phyloP scores from a whole-genome alignment of 2,797 vertebrate species.

The Psittacula echo region DNA sequence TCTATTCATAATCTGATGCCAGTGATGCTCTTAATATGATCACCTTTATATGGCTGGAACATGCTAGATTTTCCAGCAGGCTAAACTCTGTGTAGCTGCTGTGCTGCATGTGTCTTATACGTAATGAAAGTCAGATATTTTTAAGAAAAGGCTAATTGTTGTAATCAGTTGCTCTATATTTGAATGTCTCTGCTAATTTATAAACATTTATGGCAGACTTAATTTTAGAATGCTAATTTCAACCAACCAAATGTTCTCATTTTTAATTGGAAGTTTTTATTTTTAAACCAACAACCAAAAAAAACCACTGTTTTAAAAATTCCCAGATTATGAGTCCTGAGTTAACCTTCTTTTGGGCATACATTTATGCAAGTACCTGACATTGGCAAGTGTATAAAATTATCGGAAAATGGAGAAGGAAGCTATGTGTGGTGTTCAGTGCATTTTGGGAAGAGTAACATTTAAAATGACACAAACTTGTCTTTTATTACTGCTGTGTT shows the following conservation, averaged over 20 bases:
- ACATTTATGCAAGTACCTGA: neutral
- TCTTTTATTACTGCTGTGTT: conserved; percentile 73
- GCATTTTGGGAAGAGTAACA: conserved; percentile 52
- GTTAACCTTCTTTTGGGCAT: neutral
- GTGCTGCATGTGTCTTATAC: neutral
- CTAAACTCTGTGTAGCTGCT: neutral
- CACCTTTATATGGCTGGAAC: neutral
- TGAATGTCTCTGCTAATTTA: neutral
- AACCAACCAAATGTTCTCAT: neutral
- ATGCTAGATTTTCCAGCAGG: neutral
- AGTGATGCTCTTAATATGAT: neutral
- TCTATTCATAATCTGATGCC: neutral
- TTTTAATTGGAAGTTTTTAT: neutral
- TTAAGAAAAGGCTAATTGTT: neutral
- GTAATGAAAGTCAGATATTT: neutral
- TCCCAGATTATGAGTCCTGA: neutral
- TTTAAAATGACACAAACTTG: conserved; percentile 52
- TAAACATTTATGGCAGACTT: neutral
- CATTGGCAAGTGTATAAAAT: neutral
- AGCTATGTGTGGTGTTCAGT: neutral
- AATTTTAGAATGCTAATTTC: neutral
- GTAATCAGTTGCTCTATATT: neutral
- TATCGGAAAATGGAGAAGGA: neutral
- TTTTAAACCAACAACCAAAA: neutral
- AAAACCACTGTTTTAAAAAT: neutral